Base-by-base conservation (phyloP, 2,113 vertebrate genomes). In the Oncorhynchus mykiss region DNA sequence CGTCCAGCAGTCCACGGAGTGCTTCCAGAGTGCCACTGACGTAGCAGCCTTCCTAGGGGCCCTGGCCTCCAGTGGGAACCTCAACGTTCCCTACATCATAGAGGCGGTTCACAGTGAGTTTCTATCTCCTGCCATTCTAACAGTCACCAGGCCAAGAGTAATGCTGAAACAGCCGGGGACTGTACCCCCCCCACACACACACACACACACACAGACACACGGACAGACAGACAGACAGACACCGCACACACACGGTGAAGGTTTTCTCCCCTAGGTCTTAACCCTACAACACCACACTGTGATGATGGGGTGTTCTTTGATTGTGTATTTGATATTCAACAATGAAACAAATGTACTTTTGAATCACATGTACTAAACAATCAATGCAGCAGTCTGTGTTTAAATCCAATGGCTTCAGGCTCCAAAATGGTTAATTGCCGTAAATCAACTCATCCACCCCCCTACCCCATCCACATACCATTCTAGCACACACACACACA, bases 1-100 rank as follows among this genome's bases (percentile, higher is more conserved):
- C 34, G 90, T 95, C 85, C 96, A 96, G 85, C 94, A 96, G 0
- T 96, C 95, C 6, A 90, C 93, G 0, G 97, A 99, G 74, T 99
- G 98, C 78, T 99, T 99, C 93, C 95, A 96, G 91, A 99, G 95
- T 0, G 89, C 97, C 18, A 95, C 93, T 0, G 96, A 98, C 0
- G 97, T 97, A 57, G 97, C 97, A 0, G 97, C 98, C 0, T 99
- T 99, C 92, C 93, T 99, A 67, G 97, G 96, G 0, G 98, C 98
- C 0, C 86, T 99, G 80, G 96, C 96, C 70, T 97, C 97, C 16
- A 95, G 95, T 0, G 96, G 95, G 79, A 97, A 91, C 85, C 92
- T 99, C 64, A 95, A 98, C 75, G 92, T 99, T 29, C 96, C 96
- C 20, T 99, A 99, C 83, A 93, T 95, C 90, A 98, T 99, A 8